Evolutionary conservation across 1,140 invertebrate species (phyloP).

Genomic region (Idris sp.): DNA sequence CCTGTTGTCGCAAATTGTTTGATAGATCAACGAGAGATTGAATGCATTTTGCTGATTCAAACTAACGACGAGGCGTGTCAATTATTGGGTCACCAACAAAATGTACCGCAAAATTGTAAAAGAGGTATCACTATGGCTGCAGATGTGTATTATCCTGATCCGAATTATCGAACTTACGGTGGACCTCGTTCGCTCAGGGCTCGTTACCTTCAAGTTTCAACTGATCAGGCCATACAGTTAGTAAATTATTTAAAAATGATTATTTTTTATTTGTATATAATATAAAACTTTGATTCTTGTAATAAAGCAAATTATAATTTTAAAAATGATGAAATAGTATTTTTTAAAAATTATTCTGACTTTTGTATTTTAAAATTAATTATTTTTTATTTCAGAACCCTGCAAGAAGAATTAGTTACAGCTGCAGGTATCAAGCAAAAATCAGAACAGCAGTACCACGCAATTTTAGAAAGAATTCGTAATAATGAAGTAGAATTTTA

Average conservation of each 20-base stretch:
- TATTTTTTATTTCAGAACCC: slow-evolving; percentile 27
- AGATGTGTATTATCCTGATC: slow-evolving; percentile 82
- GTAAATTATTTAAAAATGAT: too few species aligned
- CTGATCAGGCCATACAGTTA: slow-evolving; percentile 80
- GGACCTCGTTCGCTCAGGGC: slow-evolving; percentile 70
- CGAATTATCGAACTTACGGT: slow-evolving; percentile 84
- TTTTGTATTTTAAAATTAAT: not conserved
- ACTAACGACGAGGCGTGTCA: slow-evolving; percentile 81
- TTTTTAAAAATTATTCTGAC: slow-evolving; percentile 1
- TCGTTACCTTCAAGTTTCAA: slow-evolving; percentile 82
- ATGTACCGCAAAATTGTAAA: slow-evolving; percentile 83
- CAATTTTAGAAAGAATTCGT: slow-evolving; percentile 60
- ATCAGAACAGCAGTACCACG: slow-evolving; percentile 21
- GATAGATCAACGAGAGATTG: slow-evolving; percentile 87
- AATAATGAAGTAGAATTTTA: slow-evolving; percentile 52
- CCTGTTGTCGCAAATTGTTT: slow-evolving; percentile 89
- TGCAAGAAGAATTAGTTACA: slow-evolving; percentile 66
- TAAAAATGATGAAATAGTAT: slow-evolving; percentile 1
- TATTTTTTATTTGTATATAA: slow-evolving; percentile 2
- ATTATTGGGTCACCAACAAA: slow-evolving; percentile 80
- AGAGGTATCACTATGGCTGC: slow-evolving; percentile 82
- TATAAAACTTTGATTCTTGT: too few species aligned
- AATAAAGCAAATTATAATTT: too few species aligned
- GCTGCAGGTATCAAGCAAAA: slow-evolving; percentile 45
- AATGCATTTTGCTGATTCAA: slow-evolving; percentile 84